Conservation (phyloP, 2,113 vertebrate species). For the Chlamydotis undulata region DNA sequence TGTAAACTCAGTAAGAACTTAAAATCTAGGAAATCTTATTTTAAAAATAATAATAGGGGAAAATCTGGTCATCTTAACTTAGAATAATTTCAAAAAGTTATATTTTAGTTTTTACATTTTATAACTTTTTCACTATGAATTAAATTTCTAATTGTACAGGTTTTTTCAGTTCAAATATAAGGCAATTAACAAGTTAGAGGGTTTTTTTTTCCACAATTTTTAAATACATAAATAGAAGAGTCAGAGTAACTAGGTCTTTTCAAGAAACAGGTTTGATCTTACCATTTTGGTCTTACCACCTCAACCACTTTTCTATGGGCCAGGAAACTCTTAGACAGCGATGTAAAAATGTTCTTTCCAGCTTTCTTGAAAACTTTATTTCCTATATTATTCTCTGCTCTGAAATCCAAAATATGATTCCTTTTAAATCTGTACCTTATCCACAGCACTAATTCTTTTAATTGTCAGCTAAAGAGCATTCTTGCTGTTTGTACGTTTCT, state of each 20-base stretch:
- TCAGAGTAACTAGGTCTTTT: background rate
- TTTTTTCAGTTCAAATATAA: background rate
- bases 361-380: background rate
- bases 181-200: background rate
- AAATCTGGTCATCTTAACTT: background rate
- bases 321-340: background rate
- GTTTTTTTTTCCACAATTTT: background rate
- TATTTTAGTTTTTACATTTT: background rate
- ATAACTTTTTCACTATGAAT: background rate
- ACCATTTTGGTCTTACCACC: background rate
- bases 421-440: background rate
- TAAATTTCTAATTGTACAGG: background rate
- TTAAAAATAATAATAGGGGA: background rate
- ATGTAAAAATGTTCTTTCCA: background rate
- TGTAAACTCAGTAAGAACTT: background rate
- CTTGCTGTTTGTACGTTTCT: background rate
- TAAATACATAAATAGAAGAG: background rate
- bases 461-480: background rate
- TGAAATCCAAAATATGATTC: background rate
- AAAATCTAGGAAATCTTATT: background rate
- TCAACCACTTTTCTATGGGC: background rate
- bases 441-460: background rate
- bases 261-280: background rate
- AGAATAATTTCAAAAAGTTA: background rate
- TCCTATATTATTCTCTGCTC: background rate